A percentile compares a stretch with the other conserved stretches of the same genome.
Conservation (phyloP, 1,140 invertebrate genomes). For the Mylabris phalerata region DNA sequence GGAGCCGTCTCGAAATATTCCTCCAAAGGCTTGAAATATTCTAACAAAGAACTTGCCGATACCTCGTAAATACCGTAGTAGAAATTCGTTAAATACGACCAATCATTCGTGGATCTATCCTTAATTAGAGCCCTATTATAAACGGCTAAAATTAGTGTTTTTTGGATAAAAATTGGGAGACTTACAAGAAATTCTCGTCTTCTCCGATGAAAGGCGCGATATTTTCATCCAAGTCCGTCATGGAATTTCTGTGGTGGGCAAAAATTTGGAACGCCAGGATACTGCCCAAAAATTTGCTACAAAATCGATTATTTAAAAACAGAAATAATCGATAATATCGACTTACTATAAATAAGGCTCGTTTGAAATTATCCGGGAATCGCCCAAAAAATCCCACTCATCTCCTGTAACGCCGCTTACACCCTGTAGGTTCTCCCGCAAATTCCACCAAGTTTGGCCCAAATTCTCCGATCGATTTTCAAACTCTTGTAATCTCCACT, state of each 20-base stretch:
- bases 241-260: conserved; percentile 34
- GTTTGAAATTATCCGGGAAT: conserved; percentile 49
- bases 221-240: conserved; percentile 34
- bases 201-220: conserved; percentile 30
- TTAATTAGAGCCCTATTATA: conserved; percentile 26
- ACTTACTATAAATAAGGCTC: conserved; percentile 52
- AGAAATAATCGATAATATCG: neutral
- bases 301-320: too few relatives aligned
- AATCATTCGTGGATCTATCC: conserved; percentile 28
- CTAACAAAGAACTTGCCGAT: conserved; percentile 28
- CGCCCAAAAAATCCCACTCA: conserved; percentile 47
- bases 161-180: neutral
- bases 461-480: conserved; percentile 41
- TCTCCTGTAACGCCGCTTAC: conserved; percentile 40
- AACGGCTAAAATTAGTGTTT: neutral
- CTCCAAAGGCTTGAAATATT: conserved; percentile 39
- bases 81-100: conserved; percentile 28
- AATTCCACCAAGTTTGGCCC: conserved; percentile 41
- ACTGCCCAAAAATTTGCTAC: conserved; percentile 45
- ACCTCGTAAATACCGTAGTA: conserved; percentile 34
- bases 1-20: conserved; percentile 38
- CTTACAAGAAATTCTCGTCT: conserved; percentile 33
- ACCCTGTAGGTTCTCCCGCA: conserved; percentile 38
- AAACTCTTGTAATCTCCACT: conserved; percentile 52
- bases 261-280: conserved; percentile 46